Conservation (phyloP, 2,888 invertebrate species). For the Heliconius charithonia region DNA sequence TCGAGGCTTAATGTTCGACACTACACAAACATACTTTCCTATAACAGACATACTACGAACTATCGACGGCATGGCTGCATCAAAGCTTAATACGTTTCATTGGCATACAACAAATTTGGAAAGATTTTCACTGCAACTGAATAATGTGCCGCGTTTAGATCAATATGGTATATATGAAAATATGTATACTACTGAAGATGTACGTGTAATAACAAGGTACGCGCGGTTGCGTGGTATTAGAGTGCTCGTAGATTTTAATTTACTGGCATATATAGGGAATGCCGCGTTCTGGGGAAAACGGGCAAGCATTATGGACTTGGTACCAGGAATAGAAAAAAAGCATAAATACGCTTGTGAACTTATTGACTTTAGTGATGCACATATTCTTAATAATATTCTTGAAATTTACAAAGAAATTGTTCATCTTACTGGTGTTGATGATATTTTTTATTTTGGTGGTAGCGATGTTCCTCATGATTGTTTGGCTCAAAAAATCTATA, state of each 20-base stretch:
- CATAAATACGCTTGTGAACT: conserved; percentile 89
- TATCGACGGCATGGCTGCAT: conserved; percentile 93
- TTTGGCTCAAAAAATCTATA: conserved; percentile 86
- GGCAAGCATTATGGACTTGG: conserved; percentile 86
- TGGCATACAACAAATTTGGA: conserved; percentile 95
- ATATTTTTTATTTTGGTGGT: conserved; percentile 91
- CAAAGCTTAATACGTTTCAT: conserved; percentile 95
- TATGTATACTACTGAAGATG: conserved; percentile 87
- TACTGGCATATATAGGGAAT: conserved; percentile 92
- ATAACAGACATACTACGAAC: conserved; percentile 87
- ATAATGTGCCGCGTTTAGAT: conserved; percentile 88
- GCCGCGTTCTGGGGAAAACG: conserved; percentile 91
- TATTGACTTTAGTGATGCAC: conserved; percentile 88
- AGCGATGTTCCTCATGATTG: conserved; percentile 89
- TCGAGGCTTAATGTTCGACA: conserved; percentile 94
- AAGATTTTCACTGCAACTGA: conserved; percentile 92
- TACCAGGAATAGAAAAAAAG: conserved; percentile 87
- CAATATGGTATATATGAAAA: conserved; percentile 91
- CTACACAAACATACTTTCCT: conserved; percentile 93
- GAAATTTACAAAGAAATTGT: conserved; percentile 89
- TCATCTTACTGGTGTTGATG: conserved; percentile 88
- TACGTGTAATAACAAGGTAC: conserved; percentile 88
- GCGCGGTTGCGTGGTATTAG: conserved; percentile 92
- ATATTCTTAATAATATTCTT: conserved; percentile 87
- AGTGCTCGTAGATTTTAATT: conserved; percentile 93